Percentiles rank a stretch among this genome's conserved stretches.
phyloP scores from a whole-genome alignment of 1,140 invertebrate species.

The Drosophila neocordata region DNA sequence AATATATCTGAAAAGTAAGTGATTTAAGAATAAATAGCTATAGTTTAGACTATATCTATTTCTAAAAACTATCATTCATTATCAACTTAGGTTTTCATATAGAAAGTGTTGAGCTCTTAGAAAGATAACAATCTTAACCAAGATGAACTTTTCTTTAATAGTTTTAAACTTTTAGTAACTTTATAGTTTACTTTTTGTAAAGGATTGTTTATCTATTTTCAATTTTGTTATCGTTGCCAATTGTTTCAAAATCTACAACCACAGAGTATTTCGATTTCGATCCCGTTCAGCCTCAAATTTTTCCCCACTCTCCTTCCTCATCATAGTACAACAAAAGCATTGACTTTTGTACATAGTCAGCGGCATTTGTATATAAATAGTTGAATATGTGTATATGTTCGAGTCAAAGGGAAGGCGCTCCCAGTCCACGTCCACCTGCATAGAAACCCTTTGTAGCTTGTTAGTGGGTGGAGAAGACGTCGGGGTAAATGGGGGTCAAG shows the following conservation, averaged over 20 bases:
- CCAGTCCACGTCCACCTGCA: neutral
- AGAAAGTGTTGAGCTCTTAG: too few relatives aligned
- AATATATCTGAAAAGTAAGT: too few relatives aligned
- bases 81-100: too few relatives aligned
- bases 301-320: neutral
- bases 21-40: too few relatives aligned
- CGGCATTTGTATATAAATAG: conserved; percentile 80
- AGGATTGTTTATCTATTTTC: too few relatives aligned
- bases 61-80: too few relatives aligned
- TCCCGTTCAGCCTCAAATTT: neutral
- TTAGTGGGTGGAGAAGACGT: conserved; percentile 11
- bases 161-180: neutral
- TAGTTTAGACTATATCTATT: too few relatives aligned
- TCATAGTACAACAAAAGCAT: conserved; percentile 61
- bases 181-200: too few relatives aligned
- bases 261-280: too few relatives aligned
- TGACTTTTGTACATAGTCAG: conserved; percentile 79
- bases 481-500: conserved; percentile 46
- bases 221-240: too few relatives aligned
- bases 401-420: conserved; percentile 58
- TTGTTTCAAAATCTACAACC: too few relatives aligned
- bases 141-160: neutral
- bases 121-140: too few relatives aligned
- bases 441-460: conserved; percentile 49
- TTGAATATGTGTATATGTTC: conserved; percentile 31